Conservation (phyloP, 2,113 vertebrate species). For the Noturus placidus region DNA sequence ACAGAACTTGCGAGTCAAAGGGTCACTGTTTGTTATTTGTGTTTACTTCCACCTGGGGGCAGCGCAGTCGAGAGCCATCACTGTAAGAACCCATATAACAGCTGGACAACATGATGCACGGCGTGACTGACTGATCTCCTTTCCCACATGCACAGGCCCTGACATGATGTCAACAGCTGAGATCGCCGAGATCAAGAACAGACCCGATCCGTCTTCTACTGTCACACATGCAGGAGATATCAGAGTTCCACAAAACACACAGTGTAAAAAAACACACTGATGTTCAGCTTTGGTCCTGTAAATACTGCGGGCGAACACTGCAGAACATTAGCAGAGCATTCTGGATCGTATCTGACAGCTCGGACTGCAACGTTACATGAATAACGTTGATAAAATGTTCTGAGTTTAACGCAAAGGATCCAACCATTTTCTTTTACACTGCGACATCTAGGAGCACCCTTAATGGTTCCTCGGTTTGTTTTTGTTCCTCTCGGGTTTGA, state of each 20-base stretch:
- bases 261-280: not conserved
- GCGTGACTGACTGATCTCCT: conserved; percentile 33
- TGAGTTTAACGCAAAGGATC: not conserved
- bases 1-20: not conserved
- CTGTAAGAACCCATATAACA: conserved; percentile 5
- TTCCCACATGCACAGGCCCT: conserved; percentile 21
- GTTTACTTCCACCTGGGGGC: conserved; percentile 46
- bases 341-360: not conserved
- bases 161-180: conserved; percentile 46
- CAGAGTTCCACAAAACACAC: not conserved
- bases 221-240: conserved; percentile 30
- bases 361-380: not conserved
- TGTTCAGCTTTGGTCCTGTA: not conserved
- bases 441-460: not conserved
- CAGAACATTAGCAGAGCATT: not conserved
- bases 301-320: not conserved
- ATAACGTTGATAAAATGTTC: not conserved
- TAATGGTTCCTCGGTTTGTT: not conserved
- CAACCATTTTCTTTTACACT: not conserved
- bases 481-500: not conserved
- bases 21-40: conserved; percentile 23
- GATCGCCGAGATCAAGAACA: conserved; percentile 39
- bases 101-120: conserved; percentile 29
- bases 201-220: conserved; percentile 37
- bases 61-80: conserved; percentile 23